Percentiles rank a stretch among this genome's conserved stretches.
Evolutionary conservation across 1,140 invertebrate genomes (phyloP).

Genomic region (Drosophila willistoni): DNA sequence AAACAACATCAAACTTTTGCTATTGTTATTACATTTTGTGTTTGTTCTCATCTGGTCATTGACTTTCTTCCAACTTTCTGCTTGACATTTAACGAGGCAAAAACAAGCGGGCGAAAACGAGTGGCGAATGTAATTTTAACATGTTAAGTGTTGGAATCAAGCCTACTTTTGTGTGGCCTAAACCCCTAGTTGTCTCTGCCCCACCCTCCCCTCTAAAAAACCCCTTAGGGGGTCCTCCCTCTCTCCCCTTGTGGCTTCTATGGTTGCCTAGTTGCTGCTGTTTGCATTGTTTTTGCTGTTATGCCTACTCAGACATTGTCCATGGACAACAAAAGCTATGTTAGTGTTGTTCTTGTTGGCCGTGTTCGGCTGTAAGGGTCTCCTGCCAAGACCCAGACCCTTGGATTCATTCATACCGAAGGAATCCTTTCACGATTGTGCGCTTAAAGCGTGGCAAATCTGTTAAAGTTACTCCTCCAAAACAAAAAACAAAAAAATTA

Average conservation of each 20-base stretch:
- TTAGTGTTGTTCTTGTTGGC: conserved; percentile 36
- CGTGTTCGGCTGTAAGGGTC: too few relatives aligned
- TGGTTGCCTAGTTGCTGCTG: conserved; percentile 18
- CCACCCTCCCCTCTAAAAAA: background rate
- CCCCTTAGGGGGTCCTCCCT: background rate
- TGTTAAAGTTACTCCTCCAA: conserved; percentile 6
- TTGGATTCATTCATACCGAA: conserved; percentile 35
- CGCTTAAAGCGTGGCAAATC: conserved; percentile 2
- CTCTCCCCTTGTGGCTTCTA: conserved; percentile 5
- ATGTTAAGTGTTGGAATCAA: conserved; percentile 80
- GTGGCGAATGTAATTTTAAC: conserved; percentile 63
- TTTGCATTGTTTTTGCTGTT: conserved; percentile 46
- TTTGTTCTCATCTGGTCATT: conserved; percentile 61
- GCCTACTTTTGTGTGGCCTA: conserved; percentile 63
- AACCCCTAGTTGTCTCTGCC: conserved; percentile 5
- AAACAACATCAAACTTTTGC: conserved; percentile 61
- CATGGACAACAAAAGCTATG: conserved; percentile 64
- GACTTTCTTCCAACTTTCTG: conserved; percentile 72
- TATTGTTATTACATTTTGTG: conserved; percentile 74
- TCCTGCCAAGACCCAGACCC: conserved; percentile 9
- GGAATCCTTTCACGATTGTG: conserved; percentile 16
- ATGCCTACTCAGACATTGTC: conserved; percentile 62
- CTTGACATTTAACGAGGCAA: conserved; percentile 72
- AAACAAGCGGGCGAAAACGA: conserved; percentile 41
- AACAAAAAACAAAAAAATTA: background rate